These are phyloP conservation scores for Cyclina sinensis DNA, from an alignment of 1,140 invertebrate species.

Conservation along the genomic window DNA sequence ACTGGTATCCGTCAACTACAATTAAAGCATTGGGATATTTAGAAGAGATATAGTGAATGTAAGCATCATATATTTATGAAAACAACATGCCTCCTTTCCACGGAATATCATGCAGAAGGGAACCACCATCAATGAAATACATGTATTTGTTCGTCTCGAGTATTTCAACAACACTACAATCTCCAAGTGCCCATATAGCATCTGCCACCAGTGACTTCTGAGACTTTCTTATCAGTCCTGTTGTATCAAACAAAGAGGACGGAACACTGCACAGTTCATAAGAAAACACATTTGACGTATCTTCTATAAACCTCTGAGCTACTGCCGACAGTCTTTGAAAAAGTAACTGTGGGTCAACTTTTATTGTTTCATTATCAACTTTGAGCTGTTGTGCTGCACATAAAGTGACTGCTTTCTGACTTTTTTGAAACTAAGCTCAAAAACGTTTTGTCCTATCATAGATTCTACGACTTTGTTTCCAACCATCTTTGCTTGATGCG, in stretches of 20 bases:
- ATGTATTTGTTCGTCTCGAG: not conserved
- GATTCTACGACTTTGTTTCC: not conserved
- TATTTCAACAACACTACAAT: not conserved
- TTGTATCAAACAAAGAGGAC: no score
- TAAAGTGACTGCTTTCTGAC: not conserved
- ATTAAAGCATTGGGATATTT: not conserved
- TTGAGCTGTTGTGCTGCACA: not conserved
- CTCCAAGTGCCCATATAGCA: constrained; percentile 44
- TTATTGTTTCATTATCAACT: not conserved
- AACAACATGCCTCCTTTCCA: constrained; percentile 61
- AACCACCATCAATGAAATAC: constrained; percentile 71
- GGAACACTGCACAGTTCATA: not conserved
- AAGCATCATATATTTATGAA: constrained; percentile 37
- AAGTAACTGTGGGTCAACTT: no score
- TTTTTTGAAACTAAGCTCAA: constrained; percentile 19
- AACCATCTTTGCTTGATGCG: not conserved
- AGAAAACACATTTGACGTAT: not conserved
- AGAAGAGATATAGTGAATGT: not conserved
- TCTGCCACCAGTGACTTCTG: constrained; percentile 12
- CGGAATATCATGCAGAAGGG: no score
- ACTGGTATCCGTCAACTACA: constrained; percentile 63
- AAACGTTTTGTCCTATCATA: constrained; percentile 29
- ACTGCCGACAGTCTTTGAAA: not conserved
- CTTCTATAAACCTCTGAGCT: not conserved
- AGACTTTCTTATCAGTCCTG: not conserved